These are phyloP conservation scores for Xenus cinereus DNA, from an alignment of 2,113 vertebrate species.

Conservation along the genomic window DNA sequence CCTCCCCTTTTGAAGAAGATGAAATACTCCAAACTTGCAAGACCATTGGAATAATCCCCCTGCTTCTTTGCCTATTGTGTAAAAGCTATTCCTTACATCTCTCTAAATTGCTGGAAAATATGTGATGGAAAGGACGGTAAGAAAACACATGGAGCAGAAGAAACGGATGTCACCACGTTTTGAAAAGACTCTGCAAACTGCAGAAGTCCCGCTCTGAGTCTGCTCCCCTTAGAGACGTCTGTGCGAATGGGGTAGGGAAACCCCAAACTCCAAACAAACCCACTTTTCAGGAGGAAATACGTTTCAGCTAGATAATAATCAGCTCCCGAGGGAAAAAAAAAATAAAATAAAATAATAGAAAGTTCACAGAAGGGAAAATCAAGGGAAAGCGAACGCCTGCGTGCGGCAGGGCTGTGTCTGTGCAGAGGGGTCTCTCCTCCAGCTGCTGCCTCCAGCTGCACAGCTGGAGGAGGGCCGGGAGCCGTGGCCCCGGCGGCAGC, in stretches of 20 bases:
- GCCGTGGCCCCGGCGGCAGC: accelerated
- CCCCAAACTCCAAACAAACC: not conserved
- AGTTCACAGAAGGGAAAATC: not conserved
- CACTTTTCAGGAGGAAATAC: not conserved
- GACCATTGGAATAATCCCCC: not conserved
- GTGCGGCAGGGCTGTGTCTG: not conserved
- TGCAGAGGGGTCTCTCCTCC: not conserved
- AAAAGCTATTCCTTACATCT: not conserved
- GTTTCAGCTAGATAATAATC: not conserved
- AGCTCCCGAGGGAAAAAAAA: not conserved
- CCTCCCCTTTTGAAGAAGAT: slow-evolving; percentile 27
- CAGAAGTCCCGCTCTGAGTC: not conserved
- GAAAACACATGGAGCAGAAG: not conserved
- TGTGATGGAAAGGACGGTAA: not conserved
- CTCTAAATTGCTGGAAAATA: slow-evolving; percentile 14
- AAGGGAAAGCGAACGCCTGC: not conserved
- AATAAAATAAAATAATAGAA: not conserved
- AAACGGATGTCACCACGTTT: not conserved
- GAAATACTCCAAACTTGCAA: slow-evolving; percentile 16
- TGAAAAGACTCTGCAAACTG: not conserved
- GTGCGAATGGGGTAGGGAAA: not conserved
- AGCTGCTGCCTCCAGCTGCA: not conserved
- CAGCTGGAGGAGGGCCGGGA: not conserved
- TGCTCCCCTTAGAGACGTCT: not conserved
- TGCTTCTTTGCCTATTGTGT: not conserved